Base-by-base conservation (phyloP, 2,888 invertebrate species). In the Eretmocerus hayati region DNA sequence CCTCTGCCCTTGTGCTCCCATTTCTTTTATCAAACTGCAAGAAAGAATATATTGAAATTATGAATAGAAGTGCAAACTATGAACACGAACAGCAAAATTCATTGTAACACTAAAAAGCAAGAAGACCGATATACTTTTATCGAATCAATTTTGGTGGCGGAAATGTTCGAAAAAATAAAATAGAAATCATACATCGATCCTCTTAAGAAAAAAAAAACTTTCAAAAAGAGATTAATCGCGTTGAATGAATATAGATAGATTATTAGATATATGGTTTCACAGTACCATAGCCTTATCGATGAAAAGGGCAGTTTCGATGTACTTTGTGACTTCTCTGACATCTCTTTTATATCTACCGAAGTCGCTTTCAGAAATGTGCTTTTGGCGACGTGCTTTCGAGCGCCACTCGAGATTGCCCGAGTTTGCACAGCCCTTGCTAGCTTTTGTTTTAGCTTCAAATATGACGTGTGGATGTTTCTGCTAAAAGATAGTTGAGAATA, bases 401-500 rank as follows among this genome's bases (percentile, higher is more conserved):
- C 85, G 76, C 81, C 85, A 85, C 69, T 90, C 88, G 69, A 86
- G 77, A 66, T 78, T 81, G 49, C 81, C 82, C 46, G 81, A 77
- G 77, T 88, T 90, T 65, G 90, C 94, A 73, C 95, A 95, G 45
- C 89, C 90, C 74, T 91, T 90, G 76, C 86, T 88, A 60, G 85
- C 84, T 72, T 91, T 90, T 51, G 89, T 87, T 61, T 90, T 84
- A 67, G 93, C 90, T 75, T 93, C 91, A 79, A 93, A 95, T 74
- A 95, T 90, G 74, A 95, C 88, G 81, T 95, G 95, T 67, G 94
- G 94, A 83, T 94, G 93, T 76, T 91, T 91, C 86, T 90, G 87
- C 87, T 89, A 84, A 78, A 84, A 80, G 81, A 80, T 81, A 80
- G 69, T 73, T 51, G 52, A 58, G 59, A 60, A 67, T 70, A 64